Base-by-base conservation (phyloP, 2,113 vertebrate genomes). In the Mungos mungo region DNA sequence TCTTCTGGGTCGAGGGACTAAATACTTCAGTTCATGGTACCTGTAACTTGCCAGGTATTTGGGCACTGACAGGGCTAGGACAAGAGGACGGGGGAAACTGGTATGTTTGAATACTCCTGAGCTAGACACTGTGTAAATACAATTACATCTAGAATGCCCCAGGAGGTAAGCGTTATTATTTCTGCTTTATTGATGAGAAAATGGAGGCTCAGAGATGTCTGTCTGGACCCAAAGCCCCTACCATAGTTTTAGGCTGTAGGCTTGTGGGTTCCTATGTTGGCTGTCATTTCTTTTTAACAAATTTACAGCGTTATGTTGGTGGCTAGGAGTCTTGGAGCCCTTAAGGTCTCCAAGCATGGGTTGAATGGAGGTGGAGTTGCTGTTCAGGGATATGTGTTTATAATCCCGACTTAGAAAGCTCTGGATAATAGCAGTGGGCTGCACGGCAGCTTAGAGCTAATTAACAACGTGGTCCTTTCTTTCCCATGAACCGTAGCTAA, bases 301-400 rank as follows among this genome's bases (percentile, higher is more conserved):
- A 38, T 19, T 9, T 23, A 33, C 27, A 79, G 82, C 16, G 10
- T 82, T 38, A 27, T 23, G 8, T 31, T 35, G 19, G 16, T 77
- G 63, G 50, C 47, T 33, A 16, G 52, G 23, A 52, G 33, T 77
- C 57, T 18, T 29, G 25, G 79, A 88, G 57, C 11, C 16, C 45
- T 38, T 14, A 16, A 31, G 45, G 38, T 72, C 35, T 18, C 57
- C 45, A 19, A 27, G 91, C 95, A 52, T 0, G 16, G 90, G 38
- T 5, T 88, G 31, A 69, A 50, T 7, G n/a, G 76, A 92, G 60
- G 29, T 2, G 41, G 65, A 76, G 74, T 18, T 10, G 41, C 83
- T 94, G 76, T 68, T 93, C 63, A 91, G 41, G 76, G 96, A 21
- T 65, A 35, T 84, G 72, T 66, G 69, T 96, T 79, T 93, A 89